Evolutionary conservation across 2,113 vertebrate genomes (phyloP).

Genomic region (Zosterops japonicus): DNA sequence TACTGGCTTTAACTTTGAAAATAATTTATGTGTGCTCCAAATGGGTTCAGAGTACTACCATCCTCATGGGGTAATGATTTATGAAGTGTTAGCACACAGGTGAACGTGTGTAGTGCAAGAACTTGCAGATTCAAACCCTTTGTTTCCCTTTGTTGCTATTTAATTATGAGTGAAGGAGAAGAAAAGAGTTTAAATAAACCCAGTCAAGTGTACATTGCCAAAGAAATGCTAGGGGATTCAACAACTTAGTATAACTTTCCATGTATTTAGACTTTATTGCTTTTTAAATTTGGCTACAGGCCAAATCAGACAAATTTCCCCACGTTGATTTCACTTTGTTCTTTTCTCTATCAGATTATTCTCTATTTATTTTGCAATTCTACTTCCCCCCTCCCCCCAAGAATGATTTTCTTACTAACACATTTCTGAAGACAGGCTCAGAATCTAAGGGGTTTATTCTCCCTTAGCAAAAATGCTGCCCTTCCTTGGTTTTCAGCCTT

Average conservation of each 20-base stretch:
- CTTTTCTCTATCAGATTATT: not conserved
- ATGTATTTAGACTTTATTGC: not conserved
- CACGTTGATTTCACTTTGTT: not conserved
- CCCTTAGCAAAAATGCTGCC: not conserved
- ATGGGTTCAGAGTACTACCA: not conserved
- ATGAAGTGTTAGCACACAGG: conserved; percentile 31
- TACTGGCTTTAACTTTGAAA: not conserved
- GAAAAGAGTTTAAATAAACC: conserved; percentile 10
- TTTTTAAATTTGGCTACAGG: not conserved
- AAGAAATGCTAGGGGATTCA: not conserved
- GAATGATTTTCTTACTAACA: not conserved
- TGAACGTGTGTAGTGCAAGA: not conserved
- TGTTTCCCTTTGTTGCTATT: conserved; percentile 18
- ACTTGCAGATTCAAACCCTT: conserved; percentile 27
- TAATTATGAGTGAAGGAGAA: conserved; percentile 45
- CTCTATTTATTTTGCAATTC: not conserved
- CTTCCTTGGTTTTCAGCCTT: not conserved
- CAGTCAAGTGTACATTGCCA: not conserved
- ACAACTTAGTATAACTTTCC: not conserved
- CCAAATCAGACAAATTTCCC: not conserved
- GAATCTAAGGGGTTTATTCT: not conserved
- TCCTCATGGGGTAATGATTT: conserved; percentile 24
- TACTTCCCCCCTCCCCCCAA: accelerated
- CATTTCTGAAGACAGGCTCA: not conserved
- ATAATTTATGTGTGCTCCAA: conserved; percentile 28